Evolutionary conservation across 2,797 vertebrate genomes (phyloP), one percentile per base, ranked within the genome.

Genomic region (Lycodopsis pacificus): DNA sequence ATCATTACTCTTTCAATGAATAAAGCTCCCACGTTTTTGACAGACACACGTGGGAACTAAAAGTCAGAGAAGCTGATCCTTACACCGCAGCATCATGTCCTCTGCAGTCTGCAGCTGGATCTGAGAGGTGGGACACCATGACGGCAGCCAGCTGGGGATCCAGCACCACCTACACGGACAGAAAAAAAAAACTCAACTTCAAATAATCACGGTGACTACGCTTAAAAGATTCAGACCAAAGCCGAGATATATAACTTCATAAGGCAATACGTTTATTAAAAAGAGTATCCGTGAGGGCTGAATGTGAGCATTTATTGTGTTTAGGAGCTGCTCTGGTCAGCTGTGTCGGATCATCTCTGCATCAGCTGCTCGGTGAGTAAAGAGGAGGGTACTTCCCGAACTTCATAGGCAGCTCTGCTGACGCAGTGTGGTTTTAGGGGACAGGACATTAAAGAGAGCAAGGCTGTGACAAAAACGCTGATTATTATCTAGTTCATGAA

Each of bases 71-170:
- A 15, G 44, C 11, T 12, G 38, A 38, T 65, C 83, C 97, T 96
- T 94, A 99, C 98, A 95, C 88, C 96, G 96, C 71, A 99, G 93
- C 91, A 99, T 99, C 90, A 93, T 96, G 86, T 97, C 96, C 87
- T 98, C 98, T 61, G 97, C 97, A 70, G 95, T 93, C 92, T 96
- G 95, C 32, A 99, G 96, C 73, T 96, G 96, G 44, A 85, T 91
- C 68, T 91, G 84, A 54, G 98, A 99, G 0, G 96, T 97, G 19
- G 97, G 98, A 85, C 97, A 98, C 98, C 98, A 99, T 7, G 97
- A 93, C 14, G 97, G 97, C 80, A 99, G 94, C 97, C 97, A 99
- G 83, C 88, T 94, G 65, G 95, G 96, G 74, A 98, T 93, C 97
- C 97, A 97, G 88, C 97, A 97, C 77, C 96, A 96, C 94, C 98